Conservation (phyloP, 2,888 invertebrate genomes). For the Rhagium mordax region DNA sequence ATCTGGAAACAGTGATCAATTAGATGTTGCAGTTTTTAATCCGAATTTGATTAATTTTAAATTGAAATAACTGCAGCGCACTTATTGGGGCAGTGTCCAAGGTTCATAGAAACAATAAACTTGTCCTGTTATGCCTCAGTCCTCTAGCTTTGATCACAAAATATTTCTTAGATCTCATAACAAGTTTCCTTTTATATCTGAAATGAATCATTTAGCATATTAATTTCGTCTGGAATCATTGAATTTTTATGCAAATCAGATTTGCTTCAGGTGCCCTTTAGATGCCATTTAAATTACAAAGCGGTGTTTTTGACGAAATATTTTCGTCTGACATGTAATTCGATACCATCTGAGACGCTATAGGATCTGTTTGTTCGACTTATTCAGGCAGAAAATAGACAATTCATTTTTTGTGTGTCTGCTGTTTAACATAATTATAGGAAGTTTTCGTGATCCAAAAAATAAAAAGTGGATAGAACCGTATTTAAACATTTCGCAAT, state of each 20-base stretch:
- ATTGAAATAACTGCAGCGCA: too few relatives aligned
- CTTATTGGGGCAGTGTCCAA: too few relatives aligned
- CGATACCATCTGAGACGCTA: constrained; percentile 16
- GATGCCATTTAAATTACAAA: constrained; percentile 15
- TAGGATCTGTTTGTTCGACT: constrained; percentile 16
- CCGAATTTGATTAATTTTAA: too few relatives aligned
- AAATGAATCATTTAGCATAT: neutral
- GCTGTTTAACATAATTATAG: constrained; percentile 14
- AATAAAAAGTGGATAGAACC: neutral
- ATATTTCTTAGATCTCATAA: neutral
- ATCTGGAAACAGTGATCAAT: too few relatives aligned
- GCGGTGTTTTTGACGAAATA: constrained; percentile 20
- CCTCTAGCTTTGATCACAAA: too few relatives aligned
- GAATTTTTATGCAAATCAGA: constrained; percentile 21
- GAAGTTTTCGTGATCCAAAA: neutral
- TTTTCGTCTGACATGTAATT: constrained; percentile 15
- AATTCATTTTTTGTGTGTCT: constrained; percentile 6
- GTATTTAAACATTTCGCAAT: neutral
- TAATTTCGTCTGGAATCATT: constrained; percentile 1
- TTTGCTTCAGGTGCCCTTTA: constrained; percentile 2
- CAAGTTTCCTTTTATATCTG: neutral
- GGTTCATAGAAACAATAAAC: too few relatives aligned
- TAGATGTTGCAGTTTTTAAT: too few relatives aligned
- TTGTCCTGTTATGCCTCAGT: too few relatives aligned
- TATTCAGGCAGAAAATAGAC: constrained; percentile 4